Evolutionary conservation across 2,888 invertebrate species (phyloP).

Genomic region (Portevinia maculata): DNA sequence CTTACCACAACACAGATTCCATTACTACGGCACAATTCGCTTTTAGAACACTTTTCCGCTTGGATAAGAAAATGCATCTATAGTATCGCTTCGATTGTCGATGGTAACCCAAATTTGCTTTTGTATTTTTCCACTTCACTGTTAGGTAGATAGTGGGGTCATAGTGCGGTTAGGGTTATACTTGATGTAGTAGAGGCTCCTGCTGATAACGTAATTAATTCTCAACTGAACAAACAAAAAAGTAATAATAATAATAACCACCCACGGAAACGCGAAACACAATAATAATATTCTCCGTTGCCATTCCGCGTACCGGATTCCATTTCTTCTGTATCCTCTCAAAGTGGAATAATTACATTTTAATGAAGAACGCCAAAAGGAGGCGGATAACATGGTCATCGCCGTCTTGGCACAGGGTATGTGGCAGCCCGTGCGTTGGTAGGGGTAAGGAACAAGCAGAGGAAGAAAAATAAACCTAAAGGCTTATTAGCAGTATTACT

Average conservation of each 20-base stretch:
- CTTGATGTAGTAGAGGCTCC: background rate
- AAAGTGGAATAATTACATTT: constrained; percentile 72
- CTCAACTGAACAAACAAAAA: constrained; percentile 29
- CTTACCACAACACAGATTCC: constrained; percentile 1
- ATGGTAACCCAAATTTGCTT: constrained; percentile 13
- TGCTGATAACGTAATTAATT: constrained; percentile 65
- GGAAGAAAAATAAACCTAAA: constrained; percentile 63
- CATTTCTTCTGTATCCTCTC: constrained; percentile 31
- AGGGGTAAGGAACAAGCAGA: constrained; percentile 29
- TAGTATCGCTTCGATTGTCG: constrained; percentile 19
- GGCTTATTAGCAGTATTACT: constrained; percentile 69
- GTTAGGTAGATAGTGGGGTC: background rate
- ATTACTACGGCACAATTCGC: constrained; percentile 5
- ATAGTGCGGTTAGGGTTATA: constrained; percentile 1
- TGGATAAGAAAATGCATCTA: constrained; percentile 7
- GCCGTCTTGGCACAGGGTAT: background rate
- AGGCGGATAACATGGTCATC: constrained; percentile 13
- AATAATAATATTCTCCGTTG: constrained; percentile 62
- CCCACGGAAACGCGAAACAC: constrained; percentile 50
- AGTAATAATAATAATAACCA: constrained; percentile 1
- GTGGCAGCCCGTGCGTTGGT: background rate
- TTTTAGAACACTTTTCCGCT: constrained; percentile 16
- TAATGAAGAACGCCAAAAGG: constrained; percentile 62
- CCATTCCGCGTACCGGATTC: background rate
- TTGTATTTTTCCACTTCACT: constrained; percentile 27